Evolutionary conservation across 2,797 vertebrate genomes (phyloP).

Genomic region (Rhadinocentrus ornatus): DNA sequence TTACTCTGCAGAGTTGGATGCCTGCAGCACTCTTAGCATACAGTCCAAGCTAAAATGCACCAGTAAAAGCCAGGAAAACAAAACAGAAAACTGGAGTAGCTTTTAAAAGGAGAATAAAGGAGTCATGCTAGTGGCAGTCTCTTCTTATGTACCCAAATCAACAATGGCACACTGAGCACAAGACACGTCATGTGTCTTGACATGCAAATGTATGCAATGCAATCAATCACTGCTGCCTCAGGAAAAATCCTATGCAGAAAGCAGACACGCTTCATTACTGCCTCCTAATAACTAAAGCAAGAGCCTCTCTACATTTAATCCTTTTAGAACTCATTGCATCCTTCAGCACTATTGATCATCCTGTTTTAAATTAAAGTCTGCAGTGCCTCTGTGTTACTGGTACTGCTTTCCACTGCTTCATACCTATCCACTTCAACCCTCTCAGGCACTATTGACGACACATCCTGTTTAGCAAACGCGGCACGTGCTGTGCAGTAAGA

Average conservation of each 20-base stretch:
- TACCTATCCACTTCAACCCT: constrained; percentile 24
- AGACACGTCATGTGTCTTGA: constrained; percentile 6
- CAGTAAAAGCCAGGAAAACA: constrained; percentile 22
- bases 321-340: constrained; percentile 38
- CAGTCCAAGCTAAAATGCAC: constrained; percentile 26
- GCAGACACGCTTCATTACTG: constrained; percentile 34
- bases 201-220: constrained; percentile 10
- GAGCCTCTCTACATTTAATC: constrained; percentile 29
- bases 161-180: constrained; percentile 1
- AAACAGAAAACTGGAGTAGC: constrained; percentile 14
- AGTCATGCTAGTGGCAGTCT: neutral
- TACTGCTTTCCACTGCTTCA: constrained; percentile 35
- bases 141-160: constrained; percentile 24
- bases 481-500: constrained; percentile 14
- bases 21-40: constrained; percentile 34
- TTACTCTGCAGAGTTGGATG: constrained; percentile 48
- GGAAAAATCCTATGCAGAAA: constrained; percentile 13
- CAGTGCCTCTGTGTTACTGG: constrained; percentile 9
- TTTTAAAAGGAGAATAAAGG: constrained; percentile 13
- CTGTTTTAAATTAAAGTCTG: constrained; percentile 35
- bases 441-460: constrained; percentile 26
- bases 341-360: constrained; percentile 36
- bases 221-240: constrained; percentile 24
- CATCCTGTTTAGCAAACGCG: constrained; percentile 29
- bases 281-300: constrained; percentile 19